A percentile compares a stretch with the other conserved stretches of the same genome.
phyloP scores from a whole-genome alignment of 2,113 vertebrate genomes.

The Phyllostomus discolor region DNA sequence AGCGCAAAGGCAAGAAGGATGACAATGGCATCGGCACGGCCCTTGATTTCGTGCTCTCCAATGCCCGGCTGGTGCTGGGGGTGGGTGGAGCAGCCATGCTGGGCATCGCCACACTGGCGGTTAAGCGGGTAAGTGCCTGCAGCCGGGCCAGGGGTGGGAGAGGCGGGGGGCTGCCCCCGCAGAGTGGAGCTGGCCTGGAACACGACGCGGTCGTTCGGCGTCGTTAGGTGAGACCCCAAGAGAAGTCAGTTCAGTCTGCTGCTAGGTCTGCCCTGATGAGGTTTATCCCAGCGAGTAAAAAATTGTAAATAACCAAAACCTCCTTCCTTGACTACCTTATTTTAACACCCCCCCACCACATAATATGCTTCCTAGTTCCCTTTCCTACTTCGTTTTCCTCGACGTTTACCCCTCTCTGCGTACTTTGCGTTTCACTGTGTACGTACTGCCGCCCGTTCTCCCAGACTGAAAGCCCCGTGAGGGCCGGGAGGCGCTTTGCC shows the following conservation, averaged over 20 bases:
- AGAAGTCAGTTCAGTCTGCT: background rate
- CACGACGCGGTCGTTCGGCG: background rate
- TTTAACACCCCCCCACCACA: too few relatives aligned
- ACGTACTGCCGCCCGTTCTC: background rate
- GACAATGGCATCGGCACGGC: slow-evolving; percentile 96
- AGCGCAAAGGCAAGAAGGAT: slow-evolving; percentile 92
- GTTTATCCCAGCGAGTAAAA: background rate
- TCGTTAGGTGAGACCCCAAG: background rate
- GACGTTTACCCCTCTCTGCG: background rate
- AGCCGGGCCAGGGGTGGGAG: background rate
- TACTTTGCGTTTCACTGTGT: background rate
- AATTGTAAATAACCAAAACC: background rate
- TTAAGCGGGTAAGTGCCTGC: slow-evolving; percentile 89
- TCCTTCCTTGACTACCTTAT: too few relatives aligned
- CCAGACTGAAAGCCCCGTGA: background rate
- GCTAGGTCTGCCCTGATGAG: background rate
- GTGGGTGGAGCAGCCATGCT: slow-evolving; percentile 97
- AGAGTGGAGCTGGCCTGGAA: accelerated
- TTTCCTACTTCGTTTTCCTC: background rate
- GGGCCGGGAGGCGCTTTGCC: background rate
- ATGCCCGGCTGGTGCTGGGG: slow-evolving; percentile 96
- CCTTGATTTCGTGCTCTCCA: slow-evolving; percentile 97
- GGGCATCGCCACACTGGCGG: slow-evolving; percentile 95
- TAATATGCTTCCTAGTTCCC: background rate
- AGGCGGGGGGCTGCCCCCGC: accelerated